Evolutionary conservation across 1,140 invertebrate species (phyloP).

Genomic region (Choristoneura fumiferana): DNA sequence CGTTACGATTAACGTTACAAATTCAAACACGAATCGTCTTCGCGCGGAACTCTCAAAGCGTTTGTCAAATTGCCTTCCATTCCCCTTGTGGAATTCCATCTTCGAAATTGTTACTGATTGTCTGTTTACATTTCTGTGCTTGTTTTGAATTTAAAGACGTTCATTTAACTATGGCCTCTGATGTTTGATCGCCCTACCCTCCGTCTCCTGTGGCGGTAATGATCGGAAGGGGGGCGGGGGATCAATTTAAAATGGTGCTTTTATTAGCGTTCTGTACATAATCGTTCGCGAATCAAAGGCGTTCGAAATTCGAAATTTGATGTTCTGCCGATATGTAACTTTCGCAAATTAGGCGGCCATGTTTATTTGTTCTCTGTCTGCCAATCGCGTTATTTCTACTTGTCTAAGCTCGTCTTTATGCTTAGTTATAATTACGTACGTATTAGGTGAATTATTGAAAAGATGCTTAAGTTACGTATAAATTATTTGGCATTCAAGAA

Average conservation of each 20-base stretch:
- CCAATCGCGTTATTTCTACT: constrained; percentile 29
- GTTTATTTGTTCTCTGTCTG: constrained; percentile 12
- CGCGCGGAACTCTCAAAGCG: constrained; percentile 37
- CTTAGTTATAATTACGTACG: too few species aligned
- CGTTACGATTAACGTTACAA: constrained; percentile 25
- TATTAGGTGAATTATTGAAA: too few species aligned
- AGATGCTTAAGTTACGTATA: too few species aligned
- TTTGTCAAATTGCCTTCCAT: constrained; percentile 57
- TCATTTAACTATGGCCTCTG: constrained; percentile 49
- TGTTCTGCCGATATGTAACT: constrained; percentile 56
- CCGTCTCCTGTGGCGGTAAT: constrained; percentile 8
- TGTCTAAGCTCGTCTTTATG: too few species aligned
- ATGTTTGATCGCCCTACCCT: constrained; percentile 28
- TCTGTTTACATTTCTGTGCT: constrained; percentile 71
- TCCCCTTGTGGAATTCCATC: constrained; percentile 57
- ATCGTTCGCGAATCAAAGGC: constrained; percentile 64
- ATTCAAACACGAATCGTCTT: constrained; percentile 43
- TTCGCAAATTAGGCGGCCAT: constrained; percentile 53
- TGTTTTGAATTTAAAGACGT: constrained; percentile 67
- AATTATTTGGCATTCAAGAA: too few species aligned
- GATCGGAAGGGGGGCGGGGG: constrained; percentile 27
- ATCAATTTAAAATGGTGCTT: constrained; percentile 52
- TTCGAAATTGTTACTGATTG: constrained; percentile 73
- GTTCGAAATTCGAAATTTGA: constrained; percentile 46
- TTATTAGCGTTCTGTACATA: constrained; percentile 63